These are phyloP conservation scores for Trialeurodes vaporariorum DNA, from an alignment of 1,140 invertebrate genomes.

Conservation along the genomic window DNA sequence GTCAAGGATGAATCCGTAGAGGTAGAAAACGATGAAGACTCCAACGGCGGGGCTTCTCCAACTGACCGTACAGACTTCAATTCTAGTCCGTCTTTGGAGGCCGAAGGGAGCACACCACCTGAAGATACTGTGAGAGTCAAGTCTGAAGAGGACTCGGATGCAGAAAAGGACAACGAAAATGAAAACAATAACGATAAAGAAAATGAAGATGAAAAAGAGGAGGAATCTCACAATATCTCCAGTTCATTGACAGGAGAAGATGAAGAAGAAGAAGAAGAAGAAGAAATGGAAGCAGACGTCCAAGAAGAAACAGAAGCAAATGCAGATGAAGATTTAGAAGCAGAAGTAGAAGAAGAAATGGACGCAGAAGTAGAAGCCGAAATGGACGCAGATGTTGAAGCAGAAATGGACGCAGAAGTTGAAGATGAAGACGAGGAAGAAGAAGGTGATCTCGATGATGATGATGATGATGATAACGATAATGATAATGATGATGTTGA, in stretches of 20 bases:
- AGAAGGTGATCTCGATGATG: neutral
- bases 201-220: too few species aligned
- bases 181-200: too few species aligned
- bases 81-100: too few species aligned
- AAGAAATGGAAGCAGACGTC: neutral
- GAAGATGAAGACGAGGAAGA: neutral
- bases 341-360: neutral
- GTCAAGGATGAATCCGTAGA: too few species aligned
- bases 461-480: neutral
- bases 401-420: neutral
- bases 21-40: too few species aligned
- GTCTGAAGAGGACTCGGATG: too few species aligned
- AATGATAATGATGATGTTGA: neutral
- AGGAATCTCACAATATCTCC: too few species aligned
- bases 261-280: neutral
- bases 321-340: neutral
- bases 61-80: too few species aligned
- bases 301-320: neutral
- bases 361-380: neutral
- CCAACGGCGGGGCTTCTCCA: too few species aligned
- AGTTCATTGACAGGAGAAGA: constrained; percentile 2
- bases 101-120: too few species aligned
- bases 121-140: too few species aligned
- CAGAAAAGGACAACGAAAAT: too few species aligned
- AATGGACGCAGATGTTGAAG: neutral